Conservation (phyloP, 1,140 invertebrate genomes). For the Magallana angulata region DNA sequence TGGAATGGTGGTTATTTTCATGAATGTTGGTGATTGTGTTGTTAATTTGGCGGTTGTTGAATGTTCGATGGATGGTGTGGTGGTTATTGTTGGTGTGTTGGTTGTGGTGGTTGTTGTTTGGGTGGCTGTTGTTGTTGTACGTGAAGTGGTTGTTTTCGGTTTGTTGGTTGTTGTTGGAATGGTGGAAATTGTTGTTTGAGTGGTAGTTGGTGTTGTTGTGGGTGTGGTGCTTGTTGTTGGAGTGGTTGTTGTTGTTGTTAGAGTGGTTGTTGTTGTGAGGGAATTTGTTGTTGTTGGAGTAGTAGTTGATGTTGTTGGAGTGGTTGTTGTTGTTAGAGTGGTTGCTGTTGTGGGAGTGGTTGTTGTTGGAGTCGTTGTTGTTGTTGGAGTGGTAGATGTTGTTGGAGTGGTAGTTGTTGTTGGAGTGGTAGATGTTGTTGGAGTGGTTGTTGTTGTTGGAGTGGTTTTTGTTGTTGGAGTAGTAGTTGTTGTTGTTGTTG, state of each 20-base stretch:
- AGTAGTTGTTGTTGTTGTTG: background rate
- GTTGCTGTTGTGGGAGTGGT: background rate
- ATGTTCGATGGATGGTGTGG: background rate
- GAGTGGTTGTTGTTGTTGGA: background rate
- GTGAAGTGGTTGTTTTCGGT: background rate
- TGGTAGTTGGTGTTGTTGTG: background rate
- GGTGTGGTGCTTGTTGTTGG: background rate
- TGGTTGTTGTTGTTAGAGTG: background rate
- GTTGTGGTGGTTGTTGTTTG: background rate
- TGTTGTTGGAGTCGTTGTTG: background rate
- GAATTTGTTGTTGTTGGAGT: background rate
- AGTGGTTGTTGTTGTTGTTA: background rate
- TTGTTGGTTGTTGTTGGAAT: background rate
- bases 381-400: background rate
- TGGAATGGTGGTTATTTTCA: background rate
- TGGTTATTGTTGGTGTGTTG: background rate
- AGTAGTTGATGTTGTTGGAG: background rate
- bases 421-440: background rate
- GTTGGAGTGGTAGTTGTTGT: background rate
- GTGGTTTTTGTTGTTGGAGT: background rate
- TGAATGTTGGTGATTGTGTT: background rate
- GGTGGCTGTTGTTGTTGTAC: background rate
- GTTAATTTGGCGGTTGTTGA: background rate
- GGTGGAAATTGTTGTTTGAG: background rate
- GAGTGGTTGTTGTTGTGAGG: background rate